These are phyloP conservation scores for Andrena fulva DNA, from an alignment of 2,888 invertebrate species.

Conservation along the genomic window DNA sequence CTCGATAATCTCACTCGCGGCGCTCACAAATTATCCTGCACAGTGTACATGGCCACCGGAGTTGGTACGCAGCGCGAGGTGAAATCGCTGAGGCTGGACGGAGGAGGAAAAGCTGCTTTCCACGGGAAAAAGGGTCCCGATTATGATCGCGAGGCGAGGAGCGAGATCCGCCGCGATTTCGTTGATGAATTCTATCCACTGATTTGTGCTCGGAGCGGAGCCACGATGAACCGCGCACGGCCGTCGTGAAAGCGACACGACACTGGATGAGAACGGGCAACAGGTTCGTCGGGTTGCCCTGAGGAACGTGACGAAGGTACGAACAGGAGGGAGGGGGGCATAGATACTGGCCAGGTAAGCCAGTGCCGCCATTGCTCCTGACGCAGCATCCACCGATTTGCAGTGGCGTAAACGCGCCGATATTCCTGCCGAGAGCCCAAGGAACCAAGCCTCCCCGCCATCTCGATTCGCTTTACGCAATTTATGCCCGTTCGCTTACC, in stretches of 20 bases:
- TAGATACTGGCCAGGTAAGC: constrained; percentile 75
- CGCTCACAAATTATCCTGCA: constrained; percentile 6
- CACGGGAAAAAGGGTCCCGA: not conserved
- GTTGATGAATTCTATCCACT: not conserved
- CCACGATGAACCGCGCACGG: constrained; percentile 37
- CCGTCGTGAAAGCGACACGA: constrained; percentile 71
- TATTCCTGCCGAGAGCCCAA: not conserved
- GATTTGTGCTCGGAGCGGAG: not conserved
- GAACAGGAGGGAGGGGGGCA: constrained; percentile 37
- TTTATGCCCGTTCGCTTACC: constrained; percentile 10
- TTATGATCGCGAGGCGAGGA: not conserved
- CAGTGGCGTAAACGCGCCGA: constrained; percentile 67
- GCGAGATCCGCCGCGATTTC: not conserved
- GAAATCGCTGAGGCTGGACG: not conserved
- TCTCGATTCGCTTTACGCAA: not conserved
- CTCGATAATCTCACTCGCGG: not conserved
- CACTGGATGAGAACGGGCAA: constrained; percentile 74
- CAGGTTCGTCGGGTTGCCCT: constrained; percentile 74
- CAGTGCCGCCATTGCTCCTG: constrained; percentile 76
- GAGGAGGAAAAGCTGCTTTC: not conserved
- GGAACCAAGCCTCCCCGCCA: not conserved
- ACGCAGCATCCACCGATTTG: constrained; percentile 77
- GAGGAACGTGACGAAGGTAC: constrained; percentile 65
- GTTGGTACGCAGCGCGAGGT: not conserved
- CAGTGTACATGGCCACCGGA: not conserved